Evolutionary conservation across 1,140 invertebrate species (phyloP), one percentile per base, ranked within the genome.

Genomic region (Lanistes nyassanus): DNA sequence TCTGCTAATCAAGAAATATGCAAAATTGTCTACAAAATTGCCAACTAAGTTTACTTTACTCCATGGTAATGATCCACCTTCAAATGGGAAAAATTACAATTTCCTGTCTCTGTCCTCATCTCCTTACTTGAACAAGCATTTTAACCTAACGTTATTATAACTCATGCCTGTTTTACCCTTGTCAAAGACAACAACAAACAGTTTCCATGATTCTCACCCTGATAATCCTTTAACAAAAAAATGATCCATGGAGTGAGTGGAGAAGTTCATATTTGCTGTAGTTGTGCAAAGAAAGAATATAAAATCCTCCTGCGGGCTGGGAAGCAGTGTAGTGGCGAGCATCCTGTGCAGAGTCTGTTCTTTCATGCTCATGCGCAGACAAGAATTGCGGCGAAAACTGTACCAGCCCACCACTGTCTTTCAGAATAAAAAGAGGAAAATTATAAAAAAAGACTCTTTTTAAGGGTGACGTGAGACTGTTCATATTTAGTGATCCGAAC

Each of bases 391-490:
- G 13, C 83, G 77, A 72, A 82, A 83, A 62, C 79, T 80, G 75
- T 85, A 85, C 83, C 83, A 85, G 19, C 83, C 83, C 39, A 83
- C 71, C n/a, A 85, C 76, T 29, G 80, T 80, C 83, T 85, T 72
- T 16, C 78, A 81, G n/a, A 65, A 29, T 70, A 72, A 71, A n/a
- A 21, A 72, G 58, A 37, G 70, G 13, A 71, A 65, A 60, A 39
- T n/a, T 31, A 36, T 47, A 47, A 47, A 6, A n/a, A n/a, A n/a
- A n/a, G n/a, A n/a, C n/a, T n/a, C n/a, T n/a, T n/a, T n/a, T n/a
- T n/a, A n/a, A n/a, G n/a, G n/a, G n/a, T n/a, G n/a, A n/a, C n/a
- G n/a, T n/a, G n/a, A n/a, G n/a, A n/a, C n/a, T n/a, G n/a, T n/a
- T n/a, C n/a, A n/a, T n/a, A n/a, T n/a, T n/a, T n/a, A n/a, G n/a